Evolutionary conservation across 2,888 invertebrate genomes (phyloP), one percentile per base, ranked within the genome.

Genomic region (Matsumyia berberina): DNA sequence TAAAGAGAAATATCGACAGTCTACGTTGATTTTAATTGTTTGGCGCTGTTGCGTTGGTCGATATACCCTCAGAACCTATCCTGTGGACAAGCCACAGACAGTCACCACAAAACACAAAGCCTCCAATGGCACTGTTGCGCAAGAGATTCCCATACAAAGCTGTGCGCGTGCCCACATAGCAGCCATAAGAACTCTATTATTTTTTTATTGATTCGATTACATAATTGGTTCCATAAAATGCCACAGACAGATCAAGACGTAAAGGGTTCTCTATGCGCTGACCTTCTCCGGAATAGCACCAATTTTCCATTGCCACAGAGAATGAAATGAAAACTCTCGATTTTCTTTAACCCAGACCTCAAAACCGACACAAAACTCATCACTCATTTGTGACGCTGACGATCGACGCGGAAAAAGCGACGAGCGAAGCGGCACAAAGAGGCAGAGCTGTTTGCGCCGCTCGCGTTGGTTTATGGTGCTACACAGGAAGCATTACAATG

Each of bases 321-420:
- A 53, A 29, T 17, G 12, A 24, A 37, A 76, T 19, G 42, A 76
- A 82, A 58, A 85, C 83, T 85, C 64, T 85, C 83, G 79, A 64
- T 85, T 79, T 79, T 78, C 79, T 74, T 79, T 79, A 79, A 83
- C 83, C 83, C 79, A 83, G 79, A 79, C 83, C 73, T 79, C 35
- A 74, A 62, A 72, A 77, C 60, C 31, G 46, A 79, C 12, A 53
- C 31, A 29, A 53, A 70, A 8, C 46, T 49, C 67, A 77, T 66
- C 64, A 64, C 12, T 58, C 57, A 72, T 66, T 72, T 72, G 60
- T 44, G 70, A 64, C 53, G 64, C 35, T n/a, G n/a, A n/a, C 24
- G 37, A 35, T 46, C 7, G 24, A 33, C 15, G 19, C 46, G 12
- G 17, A 42, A 31, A 17, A 53, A 19, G 4, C 8, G 37, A n/a